Evolutionary conservation across 2,797 vertebrate species (phyloP), one percentile per base, ranked within the genome.

Genomic region (Varecia variegata): DNA sequence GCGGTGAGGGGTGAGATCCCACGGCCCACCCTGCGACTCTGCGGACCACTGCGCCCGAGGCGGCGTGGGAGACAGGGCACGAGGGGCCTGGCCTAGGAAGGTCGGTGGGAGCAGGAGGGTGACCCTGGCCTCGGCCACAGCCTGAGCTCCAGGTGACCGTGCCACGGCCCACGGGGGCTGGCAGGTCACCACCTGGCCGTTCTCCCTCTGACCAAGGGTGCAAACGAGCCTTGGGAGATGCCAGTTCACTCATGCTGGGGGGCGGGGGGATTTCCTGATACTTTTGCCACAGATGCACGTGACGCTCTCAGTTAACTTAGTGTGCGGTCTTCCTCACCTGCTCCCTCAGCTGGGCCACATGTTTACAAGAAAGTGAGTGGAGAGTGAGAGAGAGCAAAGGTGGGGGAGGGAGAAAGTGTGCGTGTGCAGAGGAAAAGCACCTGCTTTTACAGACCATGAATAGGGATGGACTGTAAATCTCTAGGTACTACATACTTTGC

Each of bases 241-340:
- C 20, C 2, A 21, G 30, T 45, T 7, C 2, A 7, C 40, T 32
- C 52, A 4, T 0, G 0, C 9, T 4, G 3, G 77, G 52, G 70
- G 40, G 17, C 3, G n/a, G n/a, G n/a, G n/a, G n/a, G n/a, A n/a
- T n/a, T 70, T 77, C 52, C 58, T 20, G 38, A 80, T 0, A 23
- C 54, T 81, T 38, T 38, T 0, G 21, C 47, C 52, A 52, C 3
- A 21, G 9, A 21, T 7, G 20, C 38, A 14, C 7, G 23, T 23
- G 12, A 14, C n/a, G n/a, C 25, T 20, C 40, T 47, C 14, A 15
- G 40, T 45, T 67, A 60, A 58, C 58, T 82, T 17, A 43, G 52
- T 7, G 20, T 2, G 74, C 15, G 50, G 43, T 2, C 74, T 74
- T 38, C 5, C 30, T 54, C 21, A 21, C 25, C 35, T 73, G 40